Percentiles rank a stretch among this genome's conserved stretches.
Evolutionary conservation across 2,113 vertebrate genomes (phyloP).

Genomic region (Apodemus sylvaticus): DNA sequence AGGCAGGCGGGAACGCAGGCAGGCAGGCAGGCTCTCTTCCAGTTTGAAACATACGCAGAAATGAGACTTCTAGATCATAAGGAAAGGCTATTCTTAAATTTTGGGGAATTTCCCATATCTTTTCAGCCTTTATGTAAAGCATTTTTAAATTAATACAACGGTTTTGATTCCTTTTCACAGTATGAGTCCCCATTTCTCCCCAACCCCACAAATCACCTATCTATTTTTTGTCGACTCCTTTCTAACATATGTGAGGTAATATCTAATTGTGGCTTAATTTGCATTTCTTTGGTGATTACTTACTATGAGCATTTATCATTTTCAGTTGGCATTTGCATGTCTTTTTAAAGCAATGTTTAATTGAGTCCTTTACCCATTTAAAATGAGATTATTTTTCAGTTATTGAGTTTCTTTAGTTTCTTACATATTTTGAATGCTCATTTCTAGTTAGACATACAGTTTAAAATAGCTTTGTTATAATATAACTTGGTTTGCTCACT

Average conservation of each 20-base stretch:
- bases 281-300: background rate
- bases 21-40: background rate
- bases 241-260: background rate
- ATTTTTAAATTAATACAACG: background rate
- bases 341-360: background rate
- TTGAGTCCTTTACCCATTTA: background rate
- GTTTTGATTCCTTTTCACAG: background rate
- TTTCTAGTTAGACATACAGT: background rate
- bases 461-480: background rate
- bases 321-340: background rate
- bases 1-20: background rate
- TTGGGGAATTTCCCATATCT: background rate
- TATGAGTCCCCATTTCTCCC: background rate
- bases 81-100: background rate
- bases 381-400: background rate
- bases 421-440: background rate
- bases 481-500: background rate
- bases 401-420: background rate
- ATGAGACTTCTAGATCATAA: background rate
- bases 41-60: background rate
- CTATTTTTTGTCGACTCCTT: background rate
- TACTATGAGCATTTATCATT: background rate
- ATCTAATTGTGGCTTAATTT: background rate
- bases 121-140: background rate
- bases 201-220: background rate